Base-by-base conservation (phyloP, 2,888 invertebrate species). In the Noctua fimbriata region DNA sequence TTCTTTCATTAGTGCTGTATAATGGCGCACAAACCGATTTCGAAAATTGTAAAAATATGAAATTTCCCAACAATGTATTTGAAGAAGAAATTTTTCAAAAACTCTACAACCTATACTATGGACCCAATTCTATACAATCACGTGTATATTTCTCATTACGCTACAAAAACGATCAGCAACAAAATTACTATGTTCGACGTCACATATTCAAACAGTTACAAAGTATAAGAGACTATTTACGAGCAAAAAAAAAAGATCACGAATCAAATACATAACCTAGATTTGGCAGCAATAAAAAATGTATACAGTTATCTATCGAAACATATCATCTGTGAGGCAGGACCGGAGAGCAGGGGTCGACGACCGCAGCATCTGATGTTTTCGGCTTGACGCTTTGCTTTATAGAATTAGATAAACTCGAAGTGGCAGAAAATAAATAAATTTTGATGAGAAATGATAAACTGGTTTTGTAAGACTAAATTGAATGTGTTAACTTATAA, bases 301-400 rank as follows among this genome's bases (percentile, higher is more conserved):
- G 89, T 93, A 93, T 93, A 96, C 96, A 96, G 96, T 96, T 96
- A 96, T 95, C 94, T 96, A 96, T 96, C 95, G 93, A 95, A 96
- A 95, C 94, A 95, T 95, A 95, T 94, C 92, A 93, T 92, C 92
- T 93, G 93, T 94, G 93, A 89, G 93, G 93, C 93, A 94, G 94
- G 94, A 93, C 93, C 92, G 93, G 92, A 90, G 89, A 82, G 85
- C 87, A 63, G 90, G 81, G 95, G 93, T 95, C 93, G 89, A 91
- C 82, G 94, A 89, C 93, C 93, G 89, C 91, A 86, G 88, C 93
- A 93, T 92, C 93, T 93, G 91, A 88, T 91, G 92, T 91, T 94
- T 94, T 95, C 90, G 90, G 92, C 91, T 92, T 92, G 91, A 90
- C 91, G 89, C 69, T 78, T 83, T 73, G 76, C 90, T 90, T 91